These are phyloP conservation scores for Cyprinodon diabolis DNA, from an alignment of 2,797 vertebrate genomes.

Conservation along the genomic window DNA sequence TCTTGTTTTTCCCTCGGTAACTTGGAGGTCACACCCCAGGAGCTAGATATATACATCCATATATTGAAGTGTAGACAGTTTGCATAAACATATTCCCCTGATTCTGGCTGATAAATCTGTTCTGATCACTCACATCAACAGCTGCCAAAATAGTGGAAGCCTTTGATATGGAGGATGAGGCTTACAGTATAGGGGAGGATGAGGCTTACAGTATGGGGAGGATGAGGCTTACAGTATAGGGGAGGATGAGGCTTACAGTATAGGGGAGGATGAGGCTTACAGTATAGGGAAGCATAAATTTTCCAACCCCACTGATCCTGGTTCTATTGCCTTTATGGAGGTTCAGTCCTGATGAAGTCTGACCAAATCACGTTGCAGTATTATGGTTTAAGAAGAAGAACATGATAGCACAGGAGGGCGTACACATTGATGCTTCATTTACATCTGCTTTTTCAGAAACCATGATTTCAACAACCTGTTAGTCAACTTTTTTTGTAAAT, in stretches of 20 bases:
- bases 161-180: not conserved
- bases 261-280: not conserved
- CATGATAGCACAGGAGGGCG: too few relatives aligned
- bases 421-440: too few relatives aligned
- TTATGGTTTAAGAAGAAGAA: too few relatives aligned
- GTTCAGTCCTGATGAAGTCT: not conserved
- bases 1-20: not conserved
- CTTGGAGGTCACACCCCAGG: slow-evolving; percentile 10
- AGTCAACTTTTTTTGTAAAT: too few relatives aligned
- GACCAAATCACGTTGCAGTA: too few relatives aligned
- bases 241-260: not conserved
- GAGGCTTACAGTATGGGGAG: not conserved
- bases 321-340: not conserved
- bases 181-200: not conserved
- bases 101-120: slow-evolving; percentile 2
- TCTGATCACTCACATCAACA: not conserved
- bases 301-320: not conserved
- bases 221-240: too few relatives aligned
- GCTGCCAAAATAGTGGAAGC: not conserved
- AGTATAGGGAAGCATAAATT: not conserved
- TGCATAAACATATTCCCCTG: not conserved
- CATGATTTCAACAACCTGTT: too few relatives aligned
- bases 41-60: not conserved
- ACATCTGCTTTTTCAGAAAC: too few relatives aligned
- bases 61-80: not conserved